Conservation (phyloP, 1,140 invertebrate species). For the Trinorchestia longiramus region DNA sequence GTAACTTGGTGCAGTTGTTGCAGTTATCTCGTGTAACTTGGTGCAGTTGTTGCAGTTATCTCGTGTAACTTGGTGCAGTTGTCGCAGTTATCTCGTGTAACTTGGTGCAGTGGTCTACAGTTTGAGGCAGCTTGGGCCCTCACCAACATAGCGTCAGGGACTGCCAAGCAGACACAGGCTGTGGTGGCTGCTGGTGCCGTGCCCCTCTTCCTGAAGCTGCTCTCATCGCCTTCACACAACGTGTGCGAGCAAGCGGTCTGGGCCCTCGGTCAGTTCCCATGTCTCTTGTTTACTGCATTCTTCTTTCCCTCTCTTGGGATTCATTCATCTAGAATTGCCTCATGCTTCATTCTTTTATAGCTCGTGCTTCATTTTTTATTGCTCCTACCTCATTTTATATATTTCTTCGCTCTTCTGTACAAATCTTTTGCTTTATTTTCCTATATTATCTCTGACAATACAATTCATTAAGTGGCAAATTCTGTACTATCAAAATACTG, state of each 20-base stretch:
- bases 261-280: conserved; percentile 65
- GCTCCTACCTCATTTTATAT: too few species aligned
- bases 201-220: conserved; percentile 90
- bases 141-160: conserved; percentile 98
- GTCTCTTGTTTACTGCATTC: neutral
- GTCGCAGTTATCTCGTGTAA: neutral
- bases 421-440: too few species aligned
- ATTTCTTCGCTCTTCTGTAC: too few species aligned
- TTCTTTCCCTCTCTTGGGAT: too few species aligned
- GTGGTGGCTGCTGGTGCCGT: conserved; percentile 95
- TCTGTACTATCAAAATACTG: too few species aligned
- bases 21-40: neutral
- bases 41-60: neutral
- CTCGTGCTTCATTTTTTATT: too few species aligned
- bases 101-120: conserved; percentile 81
- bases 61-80: neutral
- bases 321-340: too few species aligned
- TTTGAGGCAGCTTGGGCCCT: conserved; percentile 99
- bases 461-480: too few species aligned
- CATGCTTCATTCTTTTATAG: too few species aligned
- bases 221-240: conserved; percentile 93
- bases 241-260: conserved; percentile 89
- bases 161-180: conserved; percentile 94
- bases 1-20: neutral
- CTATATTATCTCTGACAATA: too few species aligned